phyloP scores from a whole-genome alignment of 2,888 invertebrate genomes.

The Drosophila picticornis region DNA sequence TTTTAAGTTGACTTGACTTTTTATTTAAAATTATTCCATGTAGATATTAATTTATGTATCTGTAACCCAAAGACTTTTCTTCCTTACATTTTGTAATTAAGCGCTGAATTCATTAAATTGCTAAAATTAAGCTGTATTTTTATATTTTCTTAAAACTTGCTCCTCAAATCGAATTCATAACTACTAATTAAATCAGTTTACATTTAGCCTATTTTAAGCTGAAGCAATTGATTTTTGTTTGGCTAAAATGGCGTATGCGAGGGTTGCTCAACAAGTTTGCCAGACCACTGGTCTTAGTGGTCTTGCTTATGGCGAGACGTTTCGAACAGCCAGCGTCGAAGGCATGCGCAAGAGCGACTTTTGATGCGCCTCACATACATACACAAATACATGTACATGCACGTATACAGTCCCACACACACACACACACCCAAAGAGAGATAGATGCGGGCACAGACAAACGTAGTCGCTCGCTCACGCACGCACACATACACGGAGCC shows the following conservation, averaged over 20 bases:
- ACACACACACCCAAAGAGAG: slow-evolving; percentile 44
- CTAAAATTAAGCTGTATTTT: not conserved
- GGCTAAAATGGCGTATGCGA: slow-evolving; percentile 69
- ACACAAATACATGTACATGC: slow-evolving; percentile 37
- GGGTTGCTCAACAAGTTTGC: slow-evolving; percentile 35
- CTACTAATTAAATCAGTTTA: slow-evolving; percentile 12
- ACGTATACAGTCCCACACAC: slow-evolving; percentile 29
- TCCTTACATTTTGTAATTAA: not conserved
- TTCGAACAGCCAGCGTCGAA: slow-evolving; percentile 62
- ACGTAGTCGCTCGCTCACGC: slow-evolving; percentile 53
- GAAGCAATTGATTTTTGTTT: slow-evolving; percentile 70
- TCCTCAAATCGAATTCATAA: slow-evolving; percentile 9
- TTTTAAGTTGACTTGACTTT: not conserved
- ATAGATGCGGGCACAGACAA: slow-evolving; percentile 58
- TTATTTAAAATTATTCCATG: not conserved
- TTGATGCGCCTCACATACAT: slow-evolving; percentile 59
- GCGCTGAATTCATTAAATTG: not conserved
- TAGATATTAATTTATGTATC: not conserved
- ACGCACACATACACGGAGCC: slow-evolving; percentile 32
- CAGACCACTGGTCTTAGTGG: too few relatives aligned
- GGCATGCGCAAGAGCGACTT: slow-evolving; percentile 79
- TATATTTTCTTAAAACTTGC: not conserved
- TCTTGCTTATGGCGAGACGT: slow-evolving; percentile 28
- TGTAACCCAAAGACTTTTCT: not conserved
- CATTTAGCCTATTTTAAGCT: slow-evolving; percentile 15